phyloP scores from a whole-genome alignment of 2,113 vertebrate species.

The Motacilla alba region DNA sequence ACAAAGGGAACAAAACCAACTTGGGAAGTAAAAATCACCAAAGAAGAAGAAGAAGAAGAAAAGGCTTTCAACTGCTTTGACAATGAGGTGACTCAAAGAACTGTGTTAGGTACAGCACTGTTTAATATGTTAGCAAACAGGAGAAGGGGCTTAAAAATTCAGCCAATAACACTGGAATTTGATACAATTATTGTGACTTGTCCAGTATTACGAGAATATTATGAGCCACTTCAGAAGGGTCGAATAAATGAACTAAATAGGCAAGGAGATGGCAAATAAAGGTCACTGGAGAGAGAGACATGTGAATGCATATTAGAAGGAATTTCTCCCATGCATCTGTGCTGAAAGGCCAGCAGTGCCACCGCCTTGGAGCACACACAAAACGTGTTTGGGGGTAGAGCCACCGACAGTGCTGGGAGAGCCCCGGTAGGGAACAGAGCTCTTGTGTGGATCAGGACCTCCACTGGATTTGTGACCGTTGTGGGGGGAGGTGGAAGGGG shows the following conservation, averaged over 20 bases:
- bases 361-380: not conserved
- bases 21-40: conserved; percentile 52
- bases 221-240: not conserved
- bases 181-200: not conserved
- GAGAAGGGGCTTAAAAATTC: conserved; percentile 1
- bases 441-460: not conserved
- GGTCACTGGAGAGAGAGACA: not conserved
- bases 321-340: conserved; percentile 10
- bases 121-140: conserved; percentile 54
- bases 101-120: conserved; percentile 8
- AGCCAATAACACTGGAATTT: not conserved
- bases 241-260: not conserved
- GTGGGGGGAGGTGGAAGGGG: not conserved
- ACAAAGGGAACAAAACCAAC: conserved; percentile 62
- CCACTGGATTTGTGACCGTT: not conserved
- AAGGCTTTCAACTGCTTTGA: conserved; percentile 53
- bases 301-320: not conserved
- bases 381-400: not conserved
- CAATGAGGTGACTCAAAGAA: conserved; percentile 44
- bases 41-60: conserved; percentile 39
- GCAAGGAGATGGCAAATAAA: conserved; percentile 22
- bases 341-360: conserved; percentile 15
- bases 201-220: not conserved
- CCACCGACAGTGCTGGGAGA: not conserved
- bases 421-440: not conserved